phyloP scores from a whole-genome alignment of 2,888 invertebrate genomes.

The Crocallis elinguaria region DNA sequence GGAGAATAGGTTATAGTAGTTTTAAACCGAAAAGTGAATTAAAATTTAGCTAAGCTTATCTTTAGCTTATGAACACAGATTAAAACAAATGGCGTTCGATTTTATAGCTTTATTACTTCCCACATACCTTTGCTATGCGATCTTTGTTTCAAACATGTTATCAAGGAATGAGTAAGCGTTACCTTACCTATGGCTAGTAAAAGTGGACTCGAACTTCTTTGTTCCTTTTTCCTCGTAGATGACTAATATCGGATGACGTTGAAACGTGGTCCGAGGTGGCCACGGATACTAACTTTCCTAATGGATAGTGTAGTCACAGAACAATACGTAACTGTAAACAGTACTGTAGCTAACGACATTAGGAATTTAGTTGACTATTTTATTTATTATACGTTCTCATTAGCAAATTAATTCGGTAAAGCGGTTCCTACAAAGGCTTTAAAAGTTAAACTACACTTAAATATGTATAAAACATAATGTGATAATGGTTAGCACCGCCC shows the following conservation, averaged over 20 bases:
- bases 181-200: constrained; percentile 39
- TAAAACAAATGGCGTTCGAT: not conserved
- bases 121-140: not conserved
- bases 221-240: constrained; percentile 64
- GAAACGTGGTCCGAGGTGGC: constrained; percentile 52
- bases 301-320: constrained; percentile 59
- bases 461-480: too few species aligned
- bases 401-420: not conserved
- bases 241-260: constrained; percentile 72
- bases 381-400: not conserved
- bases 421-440: too few species aligned
- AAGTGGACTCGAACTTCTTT: constrained; percentile 50
- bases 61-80: too few species aligned
- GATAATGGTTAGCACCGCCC: too few species aligned
- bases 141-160: constrained; percentile 10
- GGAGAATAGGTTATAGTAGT: too few species aligned
- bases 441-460: too few species aligned
- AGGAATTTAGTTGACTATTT: not conserved
- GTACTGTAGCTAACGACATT: not conserved
- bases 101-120: not conserved
- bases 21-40: too few species aligned
- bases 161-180: constrained; percentile 38
- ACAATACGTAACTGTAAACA: constrained; percentile 7
- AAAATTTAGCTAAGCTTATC: too few species aligned
- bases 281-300: constrained; percentile 66